A percentile compares a stretch with the other conserved stretches of the same genome.
Evolutionary conservation across 2,797 vertebrate species (phyloP).

Genomic region (Semaprochilodus insignis): DNA sequence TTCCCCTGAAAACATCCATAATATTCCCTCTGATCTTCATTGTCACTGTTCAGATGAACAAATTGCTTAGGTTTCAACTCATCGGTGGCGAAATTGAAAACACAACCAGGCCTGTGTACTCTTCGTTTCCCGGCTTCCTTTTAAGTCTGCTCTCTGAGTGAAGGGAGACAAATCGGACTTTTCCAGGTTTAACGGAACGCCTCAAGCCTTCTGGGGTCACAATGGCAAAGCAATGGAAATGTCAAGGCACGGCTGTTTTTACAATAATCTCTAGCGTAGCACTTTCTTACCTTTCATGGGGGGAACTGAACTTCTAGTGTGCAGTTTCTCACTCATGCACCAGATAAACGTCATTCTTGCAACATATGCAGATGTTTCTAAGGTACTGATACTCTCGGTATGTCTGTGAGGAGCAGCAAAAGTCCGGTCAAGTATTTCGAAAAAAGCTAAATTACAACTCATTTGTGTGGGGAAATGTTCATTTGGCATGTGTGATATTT

Average conservation of each 20-base stretch:
- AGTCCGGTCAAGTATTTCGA: slow-evolving; percentile 2
- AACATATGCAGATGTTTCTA: slow-evolving; percentile 20
- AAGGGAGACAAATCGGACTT: slow-evolving; percentile 52
- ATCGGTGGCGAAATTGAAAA: slow-evolving; percentile 53
- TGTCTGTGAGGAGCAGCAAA: background rate
- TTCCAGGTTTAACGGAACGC: slow-evolving; percentile 53
- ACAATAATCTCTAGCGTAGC: slow-evolving; percentile 3
- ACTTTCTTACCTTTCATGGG: slow-evolving; percentile 32
- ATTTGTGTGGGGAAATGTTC: slow-evolving; percentile 1
- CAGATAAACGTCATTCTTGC: background rate
- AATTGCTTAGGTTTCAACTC: slow-evolving; percentile 48
- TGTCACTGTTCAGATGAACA: slow-evolving; percentile 44
- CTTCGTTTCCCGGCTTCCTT: slow-evolving; percentile 46
- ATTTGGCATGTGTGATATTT: background rate
- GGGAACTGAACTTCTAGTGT: background rate
- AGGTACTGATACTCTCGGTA: slow-evolving; percentile 15
- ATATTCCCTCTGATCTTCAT: slow-evolving; percentile 53
- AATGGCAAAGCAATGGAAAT: slow-evolving; percentile 32
- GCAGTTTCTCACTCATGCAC: background rate
- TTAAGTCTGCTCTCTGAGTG: slow-evolving; percentile 55
- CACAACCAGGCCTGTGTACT: slow-evolving; percentile 29
- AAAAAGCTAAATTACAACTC: background rate
- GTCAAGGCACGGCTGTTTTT: slow-evolving; percentile 42
- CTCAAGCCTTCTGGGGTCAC: slow-evolving; percentile 57
- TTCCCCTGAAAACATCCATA: slow-evolving; percentile 49